Conservation (phyloP, 2,888 invertebrate species). For the Nomada fucata region DNA sequence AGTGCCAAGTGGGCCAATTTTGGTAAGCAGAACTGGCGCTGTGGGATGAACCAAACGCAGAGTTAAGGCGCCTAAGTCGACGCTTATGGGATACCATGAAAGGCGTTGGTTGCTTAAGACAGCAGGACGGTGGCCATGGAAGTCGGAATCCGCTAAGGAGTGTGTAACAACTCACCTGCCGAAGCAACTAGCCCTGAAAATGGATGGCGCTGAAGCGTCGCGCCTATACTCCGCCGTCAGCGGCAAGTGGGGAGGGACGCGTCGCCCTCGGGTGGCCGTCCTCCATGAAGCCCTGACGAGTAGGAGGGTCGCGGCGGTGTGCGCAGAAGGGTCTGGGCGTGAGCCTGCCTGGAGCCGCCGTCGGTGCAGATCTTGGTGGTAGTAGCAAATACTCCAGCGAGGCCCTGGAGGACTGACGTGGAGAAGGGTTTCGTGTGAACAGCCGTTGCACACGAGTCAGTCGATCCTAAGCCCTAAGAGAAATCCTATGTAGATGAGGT, state of each 20-base stretch:
- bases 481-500: slow-evolving; percentile 14
- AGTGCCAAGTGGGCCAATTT: slow-evolving; percentile 47
- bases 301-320: slow-evolving; percentile 83
- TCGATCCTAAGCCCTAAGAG: slow-evolving; percentile 86
- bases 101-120: too few species aligned
- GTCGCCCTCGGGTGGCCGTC: slow-evolving; percentile 1
- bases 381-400: slow-evolving; percentile 87
- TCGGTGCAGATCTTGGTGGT: slow-evolving; percentile 85
- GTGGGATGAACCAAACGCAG: slow-evolving; percentile 87
- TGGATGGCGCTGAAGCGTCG: slow-evolving; percentile 87
- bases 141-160: slow-evolving; percentile 86
- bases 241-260: slow-evolving; percentile 79
- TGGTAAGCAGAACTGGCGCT: slow-evolving; percentile 91
- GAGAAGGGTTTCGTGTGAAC: slow-evolving; percentile 88
- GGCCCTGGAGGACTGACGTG: slow-evolving; percentile 87
- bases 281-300: slow-evolving; percentile 86
- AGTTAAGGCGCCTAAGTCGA: slow-evolving; percentile 70
- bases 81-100: too few species aligned
- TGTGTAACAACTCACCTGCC: slow-evolving; percentile 84
- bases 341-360: slow-evolving; percentile 83
- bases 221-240: slow-evolving; percentile 86
- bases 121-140: slow-evolving; percentile 91
- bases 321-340: slow-evolving; percentile 78
- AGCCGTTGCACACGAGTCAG: slow-evolving; percentile 87
- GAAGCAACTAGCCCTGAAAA: slow-evolving; percentile 89